Percentiles rank a stretch among this genome's conserved stretches.
phyloP scores from a whole-genome alignment of 1,140 invertebrate species.

The Rhopalosiphum padi region DNA sequence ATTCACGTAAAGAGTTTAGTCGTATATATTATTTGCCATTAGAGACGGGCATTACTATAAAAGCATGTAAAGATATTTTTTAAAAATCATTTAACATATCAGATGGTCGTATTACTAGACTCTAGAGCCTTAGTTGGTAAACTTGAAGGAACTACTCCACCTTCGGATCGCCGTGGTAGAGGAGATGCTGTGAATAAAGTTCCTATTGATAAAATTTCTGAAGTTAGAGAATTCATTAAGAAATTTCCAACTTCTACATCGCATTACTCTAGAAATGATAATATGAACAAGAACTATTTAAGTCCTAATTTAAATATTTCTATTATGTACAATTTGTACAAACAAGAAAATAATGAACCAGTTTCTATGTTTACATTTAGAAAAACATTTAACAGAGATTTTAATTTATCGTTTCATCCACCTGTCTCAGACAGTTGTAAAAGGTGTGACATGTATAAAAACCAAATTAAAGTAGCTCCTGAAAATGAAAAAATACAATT shows the following conservation, averaged over 20 bases:
- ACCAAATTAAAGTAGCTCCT: slow-evolving; percentile 31
- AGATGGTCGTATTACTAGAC: slow-evolving; percentile 38
- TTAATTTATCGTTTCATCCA: slow-evolving; percentile 42
- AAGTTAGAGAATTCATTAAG: slow-evolving; percentile 14
- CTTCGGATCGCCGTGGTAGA: neutral
- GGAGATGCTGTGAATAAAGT: neutral
- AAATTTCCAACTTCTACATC: slow-evolving; percentile 26
- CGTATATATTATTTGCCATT: slow-evolving; percentile 24
- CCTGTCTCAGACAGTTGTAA: slow-evolving; percentile 16
- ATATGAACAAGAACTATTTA: slow-evolving; percentile 38
- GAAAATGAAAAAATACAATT: slow-evolving; percentile 29
- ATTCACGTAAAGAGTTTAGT: slow-evolving; percentile 29
- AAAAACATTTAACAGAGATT: slow-evolving; percentile 30
- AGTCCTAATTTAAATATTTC: slow-evolving; percentile 40
- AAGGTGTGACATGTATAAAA: neutral
- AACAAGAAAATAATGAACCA: slow-evolving; percentile 38
- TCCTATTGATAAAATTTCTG: neutral
- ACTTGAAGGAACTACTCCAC: slow-evolving; percentile 8
- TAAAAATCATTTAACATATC: slow-evolving; percentile 30
- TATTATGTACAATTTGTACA: slow-evolving; percentile 25
- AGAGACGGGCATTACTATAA: neutral
- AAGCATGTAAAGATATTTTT: slow-evolving; percentile 37
- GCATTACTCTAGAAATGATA: slow-evolving; percentile 24
- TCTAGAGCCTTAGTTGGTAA: slow-evolving; percentile 20
- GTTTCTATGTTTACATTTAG: slow-evolving; percentile 31